These are phyloP conservation scores for Colius striatus DNA, from an alignment of 2,113 vertebrate genomes.

Conservation along the genomic window DNA sequence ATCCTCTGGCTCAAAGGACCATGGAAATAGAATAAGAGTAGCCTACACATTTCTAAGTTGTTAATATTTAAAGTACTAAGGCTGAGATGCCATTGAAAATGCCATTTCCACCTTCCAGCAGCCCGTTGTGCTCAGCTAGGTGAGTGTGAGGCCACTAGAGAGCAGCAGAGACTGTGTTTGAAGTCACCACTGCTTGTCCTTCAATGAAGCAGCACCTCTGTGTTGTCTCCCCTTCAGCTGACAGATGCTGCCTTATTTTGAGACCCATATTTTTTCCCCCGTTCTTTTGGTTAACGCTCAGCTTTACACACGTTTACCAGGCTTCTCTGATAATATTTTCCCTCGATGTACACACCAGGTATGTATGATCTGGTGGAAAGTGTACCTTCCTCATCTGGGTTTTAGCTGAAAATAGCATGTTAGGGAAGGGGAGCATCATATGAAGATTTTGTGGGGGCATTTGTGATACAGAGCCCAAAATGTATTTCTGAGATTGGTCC, in stretches of 20 bases:
- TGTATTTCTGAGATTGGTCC: not conserved
- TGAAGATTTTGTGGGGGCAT: not conserved
- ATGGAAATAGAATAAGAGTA: not conserved
- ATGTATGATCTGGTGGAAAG: not conserved
- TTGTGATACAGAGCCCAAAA: not conserved
- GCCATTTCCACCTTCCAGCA: rapidly evolving
- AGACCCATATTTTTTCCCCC: not conserved
- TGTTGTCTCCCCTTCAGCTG: not conserved
- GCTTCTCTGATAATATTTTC: not conserved
- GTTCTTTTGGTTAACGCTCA: not conserved
- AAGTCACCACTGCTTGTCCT: rapidly evolving
- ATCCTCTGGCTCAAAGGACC: not conserved
- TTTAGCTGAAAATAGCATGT: not conserved
- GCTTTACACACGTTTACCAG: not conserved
- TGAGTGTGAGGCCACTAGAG: not conserved
- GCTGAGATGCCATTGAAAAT: rapidly evolving
- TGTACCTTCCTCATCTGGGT: not conserved
- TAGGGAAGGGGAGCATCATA: not conserved
- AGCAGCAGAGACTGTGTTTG: constrained; percentile 61
- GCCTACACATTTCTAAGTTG: not conserved
- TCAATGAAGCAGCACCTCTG: too few species aligned
- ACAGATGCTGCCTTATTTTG: not conserved
- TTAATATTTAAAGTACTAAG: rapidly evolving
- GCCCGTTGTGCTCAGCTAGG: not conserved
- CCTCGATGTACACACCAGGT: not conserved